Percentiles rank a stretch among this genome's conserved stretches.
phyloP scores from a whole-genome alignment of 30 jellyfish, hydroid and myxozoan species.

The Cassiopea xamachana region DNA sequence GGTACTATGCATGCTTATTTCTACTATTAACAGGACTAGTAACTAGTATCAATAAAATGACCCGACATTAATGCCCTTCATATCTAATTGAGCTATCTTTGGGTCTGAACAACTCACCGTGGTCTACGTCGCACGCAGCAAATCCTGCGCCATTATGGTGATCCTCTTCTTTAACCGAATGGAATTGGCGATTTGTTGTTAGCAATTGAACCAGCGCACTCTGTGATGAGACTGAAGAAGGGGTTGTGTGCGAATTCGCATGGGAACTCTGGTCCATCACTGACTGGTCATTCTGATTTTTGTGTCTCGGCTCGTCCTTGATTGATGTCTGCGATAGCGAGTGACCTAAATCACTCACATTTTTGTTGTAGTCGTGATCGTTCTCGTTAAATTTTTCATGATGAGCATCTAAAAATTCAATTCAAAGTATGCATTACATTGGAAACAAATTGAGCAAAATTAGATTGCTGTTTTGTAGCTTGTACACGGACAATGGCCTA shows the following conservation, averaged over 20 bases:
- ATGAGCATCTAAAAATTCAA: slow-evolving; percentile 9
- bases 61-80: too few species aligned
- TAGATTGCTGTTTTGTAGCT: neutral
- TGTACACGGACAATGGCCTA: too few species aligned
- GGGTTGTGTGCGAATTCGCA: neutral
- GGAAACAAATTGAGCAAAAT: neutral
- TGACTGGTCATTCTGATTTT: neutral
- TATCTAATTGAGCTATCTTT: neutral
- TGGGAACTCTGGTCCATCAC: slow-evolving; percentile 10
- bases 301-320: slow-evolving; percentile 55
- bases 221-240: slow-evolving; percentile 20
- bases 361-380: slow-evolving; percentile 61
- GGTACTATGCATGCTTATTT: too few species aligned
- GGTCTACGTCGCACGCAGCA: slow-evolving; percentile 17
- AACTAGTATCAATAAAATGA: too few species aligned
- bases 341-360: slow-evolving; percentile 48
- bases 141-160: slow-evolving; percentile 3
- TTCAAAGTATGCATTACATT: neutral
- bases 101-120: slow-evolving; percentile 3
- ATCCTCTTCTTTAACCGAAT: slow-evolving; percentile 6
- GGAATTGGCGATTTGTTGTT: slow-evolving; percentile 5
- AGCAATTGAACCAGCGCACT: slow-evolving; percentile 41
- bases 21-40: too few species aligned
- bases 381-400: slow-evolving; percentile 29
- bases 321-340: slow-evolving; percentile 65